These are phyloP conservation scores for Rhinolophus sinicus DNA, from an alignment of 2,113 vertebrate genomes.

Conservation along the genomic window DNA sequence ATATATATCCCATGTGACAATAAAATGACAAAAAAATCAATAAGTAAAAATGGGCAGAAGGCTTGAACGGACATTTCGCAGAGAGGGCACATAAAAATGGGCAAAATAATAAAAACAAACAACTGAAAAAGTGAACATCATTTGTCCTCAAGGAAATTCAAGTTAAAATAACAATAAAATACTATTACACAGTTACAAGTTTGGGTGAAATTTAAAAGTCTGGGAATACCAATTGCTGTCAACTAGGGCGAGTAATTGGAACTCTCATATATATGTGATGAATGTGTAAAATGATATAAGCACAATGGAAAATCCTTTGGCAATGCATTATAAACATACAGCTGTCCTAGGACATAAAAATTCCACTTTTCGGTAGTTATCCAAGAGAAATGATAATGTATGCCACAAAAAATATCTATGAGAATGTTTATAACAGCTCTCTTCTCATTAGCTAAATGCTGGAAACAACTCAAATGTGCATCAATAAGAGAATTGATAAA, in stretches of 20 bases:
- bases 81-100: background rate
- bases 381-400: background rate
- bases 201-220: background rate
- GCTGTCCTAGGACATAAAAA: background rate
- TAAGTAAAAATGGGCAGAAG: background rate
- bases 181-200: background rate
- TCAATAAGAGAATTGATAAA: background rate
- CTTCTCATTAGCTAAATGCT: background rate
- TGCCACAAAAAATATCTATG: background rate
- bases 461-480: background rate
- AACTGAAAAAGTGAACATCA: background rate
- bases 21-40: background rate
- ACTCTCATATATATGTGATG: background rate
- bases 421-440: background rate
- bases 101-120: background rate
- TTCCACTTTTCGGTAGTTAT: background rate
- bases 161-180: background rate
- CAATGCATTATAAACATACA: background rate
- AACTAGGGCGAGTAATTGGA: background rate
- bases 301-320: background rate
- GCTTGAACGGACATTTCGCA: background rate
- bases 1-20: background rate
- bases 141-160: background rate
- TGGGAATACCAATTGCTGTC: background rate
- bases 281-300: background rate